Evolutionary conservation across 1,140 invertebrate species (phyloP).

Genomic region (Aradophagus sp.): DNA sequence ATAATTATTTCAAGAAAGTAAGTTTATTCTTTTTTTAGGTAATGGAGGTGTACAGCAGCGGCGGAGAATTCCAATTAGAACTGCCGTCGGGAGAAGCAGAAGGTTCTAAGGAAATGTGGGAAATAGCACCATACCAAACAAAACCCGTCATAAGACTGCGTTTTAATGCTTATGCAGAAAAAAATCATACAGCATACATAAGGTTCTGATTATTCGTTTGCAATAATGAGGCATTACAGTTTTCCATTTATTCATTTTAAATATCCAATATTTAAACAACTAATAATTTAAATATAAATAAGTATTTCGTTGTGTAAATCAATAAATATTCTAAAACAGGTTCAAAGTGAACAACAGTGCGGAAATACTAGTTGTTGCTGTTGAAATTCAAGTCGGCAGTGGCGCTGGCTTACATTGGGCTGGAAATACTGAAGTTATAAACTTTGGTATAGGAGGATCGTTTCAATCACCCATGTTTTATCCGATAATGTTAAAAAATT

Average conservation of each 20-base stretch:
- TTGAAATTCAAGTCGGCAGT: slow-evolving; percentile 90
- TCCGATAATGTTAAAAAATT: slow-evolving; percentile 82
- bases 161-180: slow-evolving; percentile 83
- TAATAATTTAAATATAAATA: too few relatives aligned
- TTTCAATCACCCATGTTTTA: slow-evolving; percentile 80
- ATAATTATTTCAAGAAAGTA: too few relatives aligned
- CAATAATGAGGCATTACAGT: too few relatives aligned
- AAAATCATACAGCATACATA: slow-evolving; percentile 89
- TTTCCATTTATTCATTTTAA: too few relatives aligned
- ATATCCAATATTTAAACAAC: too few relatives aligned
- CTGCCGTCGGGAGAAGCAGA: slow-evolving; percentile 87
- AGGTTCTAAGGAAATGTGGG: slow-evolving; percentile 88
- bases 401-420: slow-evolving; percentile 82
- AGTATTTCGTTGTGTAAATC: too few relatives aligned
- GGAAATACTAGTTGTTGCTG: slow-evolving; percentile 84
- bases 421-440: slow-evolving; percentile 83
- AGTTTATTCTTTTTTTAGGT: slow-evolving; percentile 76
- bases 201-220: too few relatives aligned
- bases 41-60: slow-evolving; percentile 92
- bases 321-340: slow-evolving; percentile 6
- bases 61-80: slow-evolving; percentile 92
- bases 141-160: slow-evolving; percentile 91
- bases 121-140: slow-evolving; percentile 91
- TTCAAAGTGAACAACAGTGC: slow-evolving; percentile 73
- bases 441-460: slow-evolving; percentile 87